These are phyloP conservation scores for Otis tarda DNA, from an alignment of 2,113 vertebrate species.

Conservation along the genomic window DNA sequence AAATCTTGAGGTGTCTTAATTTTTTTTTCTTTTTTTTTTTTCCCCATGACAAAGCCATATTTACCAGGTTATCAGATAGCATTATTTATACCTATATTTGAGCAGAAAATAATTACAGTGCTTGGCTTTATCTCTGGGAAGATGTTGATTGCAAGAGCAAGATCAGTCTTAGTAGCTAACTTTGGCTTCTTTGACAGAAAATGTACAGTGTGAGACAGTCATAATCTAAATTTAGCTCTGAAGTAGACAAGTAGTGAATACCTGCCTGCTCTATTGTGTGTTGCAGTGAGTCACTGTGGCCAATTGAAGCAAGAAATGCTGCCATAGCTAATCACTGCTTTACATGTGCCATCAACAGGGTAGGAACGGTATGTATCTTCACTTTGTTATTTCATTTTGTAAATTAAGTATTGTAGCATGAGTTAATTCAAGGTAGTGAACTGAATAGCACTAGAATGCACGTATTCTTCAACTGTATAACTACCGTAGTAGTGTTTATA, in stretches of 20 bases:
- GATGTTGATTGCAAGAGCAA: background rate
- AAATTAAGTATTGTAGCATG: too few species aligned
- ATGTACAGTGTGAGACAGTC: background rate
- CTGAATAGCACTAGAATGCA: background rate
- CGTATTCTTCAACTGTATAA: background rate
- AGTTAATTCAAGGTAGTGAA: background rate
- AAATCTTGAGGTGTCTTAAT: background rate
- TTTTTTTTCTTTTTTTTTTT: background rate
- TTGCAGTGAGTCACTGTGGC: slow-evolving; percentile 92
- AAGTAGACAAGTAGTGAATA: background rate
- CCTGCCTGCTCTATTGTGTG: background rate
- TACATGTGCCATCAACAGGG: slow-evolving; percentile 94
- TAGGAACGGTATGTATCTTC: slow-evolving; percentile 84
- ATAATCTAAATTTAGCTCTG: background rate
- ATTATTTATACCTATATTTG: background rate
- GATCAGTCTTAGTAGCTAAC: background rate
- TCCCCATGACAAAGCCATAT: background rate
- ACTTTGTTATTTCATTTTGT: background rate
- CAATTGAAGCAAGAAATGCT: slow-evolving; percentile 92
- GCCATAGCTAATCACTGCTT: slow-evolving; percentile 97
- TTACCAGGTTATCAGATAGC: background rate
- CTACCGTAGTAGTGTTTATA: background rate
- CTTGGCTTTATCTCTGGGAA: background rate
- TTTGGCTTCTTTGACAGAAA: background rate
- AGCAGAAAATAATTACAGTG: background rate